Evolutionary conservation across 2,888 invertebrate genomes (phyloP).

Genomic region (Drosophila demipolita): DNA sequence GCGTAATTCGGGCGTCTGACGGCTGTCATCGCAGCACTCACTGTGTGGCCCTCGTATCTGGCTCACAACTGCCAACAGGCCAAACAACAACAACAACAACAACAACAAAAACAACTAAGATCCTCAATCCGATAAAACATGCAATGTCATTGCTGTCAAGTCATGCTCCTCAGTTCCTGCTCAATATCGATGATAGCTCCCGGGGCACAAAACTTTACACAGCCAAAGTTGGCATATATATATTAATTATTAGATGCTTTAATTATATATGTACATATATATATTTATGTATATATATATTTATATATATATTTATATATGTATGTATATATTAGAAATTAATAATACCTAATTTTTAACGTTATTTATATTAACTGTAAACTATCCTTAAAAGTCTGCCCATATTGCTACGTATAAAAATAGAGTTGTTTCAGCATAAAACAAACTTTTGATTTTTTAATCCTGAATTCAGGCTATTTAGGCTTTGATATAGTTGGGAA

Average conservation of each 20-base stretch:
- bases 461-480: background rate
- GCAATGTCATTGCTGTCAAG: slow-evolving; percentile 65
- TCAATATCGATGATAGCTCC: slow-evolving; percentile 20
- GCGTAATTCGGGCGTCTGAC: slow-evolving; percentile 69
- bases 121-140: slow-evolving; percentile 39
- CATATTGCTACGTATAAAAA: background rate
- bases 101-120: background rate
- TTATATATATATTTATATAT: background rate
- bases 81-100: slow-evolving; percentile 6
- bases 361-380: background rate
- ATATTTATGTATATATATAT: background rate
- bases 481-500: background rate
- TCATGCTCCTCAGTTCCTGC: slow-evolving; percentile 40
- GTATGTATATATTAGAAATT: background rate
- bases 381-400: background rate
- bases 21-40: slow-evolving; percentile 55
- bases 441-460: background rate
- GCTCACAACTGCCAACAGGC: slow-evolving; percentile 27
- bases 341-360: background rate
- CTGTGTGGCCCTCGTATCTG: slow-evolving; percentile 18
- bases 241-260: background rate
- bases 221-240: background rate
- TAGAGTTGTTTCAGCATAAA: too few relatives aligned
- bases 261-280: background rate
- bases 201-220: background rate